These are phyloP conservation scores for Alligator sinensis DNA, from an alignment of 2,113 vertebrate genomes.

Conservation along the genomic window DNA sequence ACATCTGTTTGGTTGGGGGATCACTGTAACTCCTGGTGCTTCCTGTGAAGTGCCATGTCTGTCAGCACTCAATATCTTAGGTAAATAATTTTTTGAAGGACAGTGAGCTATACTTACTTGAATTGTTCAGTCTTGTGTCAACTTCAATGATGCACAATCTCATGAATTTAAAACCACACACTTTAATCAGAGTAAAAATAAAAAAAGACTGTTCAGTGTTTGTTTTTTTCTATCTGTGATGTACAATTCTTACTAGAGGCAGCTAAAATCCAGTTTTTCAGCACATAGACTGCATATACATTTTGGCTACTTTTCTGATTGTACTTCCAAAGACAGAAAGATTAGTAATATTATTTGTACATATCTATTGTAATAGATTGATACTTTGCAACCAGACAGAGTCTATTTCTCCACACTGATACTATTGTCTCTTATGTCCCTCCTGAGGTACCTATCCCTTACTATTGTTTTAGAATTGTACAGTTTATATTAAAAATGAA, in stretches of 20 bases:
- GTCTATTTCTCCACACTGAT: not conserved
- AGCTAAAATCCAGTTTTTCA: not conserved
- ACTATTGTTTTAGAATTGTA: not conserved
- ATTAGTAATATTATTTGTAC: not conserved
- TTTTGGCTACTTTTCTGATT: not conserved
- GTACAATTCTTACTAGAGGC: not conserved
- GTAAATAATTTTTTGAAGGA: not conserved
- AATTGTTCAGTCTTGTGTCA: not conserved
- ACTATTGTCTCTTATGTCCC: not conserved
- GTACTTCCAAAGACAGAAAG: not conserved
- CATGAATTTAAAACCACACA: not conserved
- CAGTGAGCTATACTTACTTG: not conserved
- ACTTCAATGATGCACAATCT: not conserved
- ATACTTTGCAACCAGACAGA: not conserved
- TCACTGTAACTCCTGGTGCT: too few species aligned
- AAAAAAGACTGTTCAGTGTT: not conserved
- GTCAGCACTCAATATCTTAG: too few species aligned
- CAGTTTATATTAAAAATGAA: not conserved
- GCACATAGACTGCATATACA: not conserved
- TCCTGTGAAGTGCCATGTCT: too few species aligned
- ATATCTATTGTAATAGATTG: not conserved
- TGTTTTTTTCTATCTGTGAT: not conserved
- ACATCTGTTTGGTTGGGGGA: too few species aligned
- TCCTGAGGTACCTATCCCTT: not conserved
- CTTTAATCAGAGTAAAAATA: not conserved